Conservation (phyloP, 1,140 invertebrate genomes). For the Brevipalpus yothersi region DNA sequence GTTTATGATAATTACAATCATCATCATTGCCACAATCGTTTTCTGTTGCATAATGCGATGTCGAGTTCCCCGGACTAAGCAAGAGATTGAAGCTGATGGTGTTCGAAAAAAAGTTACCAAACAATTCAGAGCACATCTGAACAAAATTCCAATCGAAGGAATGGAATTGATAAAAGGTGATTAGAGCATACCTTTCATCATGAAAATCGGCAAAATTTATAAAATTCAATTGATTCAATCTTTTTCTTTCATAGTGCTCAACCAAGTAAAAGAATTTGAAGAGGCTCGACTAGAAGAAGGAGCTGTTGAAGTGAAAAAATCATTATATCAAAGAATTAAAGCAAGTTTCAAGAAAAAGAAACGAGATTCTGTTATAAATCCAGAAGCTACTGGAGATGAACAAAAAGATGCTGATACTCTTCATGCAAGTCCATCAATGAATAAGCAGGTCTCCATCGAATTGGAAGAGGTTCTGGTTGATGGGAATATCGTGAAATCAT, state of each 20-base stretch:
- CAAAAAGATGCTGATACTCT: background rate
- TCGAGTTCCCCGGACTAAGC: slow-evolving; percentile 64
- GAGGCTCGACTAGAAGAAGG: background rate
- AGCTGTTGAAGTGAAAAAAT: background rate
- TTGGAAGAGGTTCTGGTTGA: too few relatives aligned
- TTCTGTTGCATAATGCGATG: slow-evolving; percentile 38
- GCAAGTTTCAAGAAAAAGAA: background rate
- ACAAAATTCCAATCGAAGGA: slow-evolving; percentile 43
- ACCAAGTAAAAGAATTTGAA: background rate
- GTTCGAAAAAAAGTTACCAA: slow-evolving; percentile 49
- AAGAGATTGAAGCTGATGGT: slow-evolving; percentile 75
- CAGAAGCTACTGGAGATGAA: background rate
- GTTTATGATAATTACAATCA: background rate
- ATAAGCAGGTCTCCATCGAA: too few relatives aligned
- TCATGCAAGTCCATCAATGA: too few relatives aligned
- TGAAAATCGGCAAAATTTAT: background rate
- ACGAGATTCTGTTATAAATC: background rate
- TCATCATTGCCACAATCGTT: background rate
- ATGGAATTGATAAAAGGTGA: background rate
- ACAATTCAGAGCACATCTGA: slow-evolving; percentile 50
- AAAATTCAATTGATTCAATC: background rate
- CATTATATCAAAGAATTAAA: background rate
- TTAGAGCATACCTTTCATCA: background rate
- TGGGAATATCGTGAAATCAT: too few relatives aligned
- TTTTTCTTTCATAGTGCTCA: background rate